phyloP scores from a whole-genome alignment of 2,888 invertebrate genomes.

The Ophonus ardosiacus region DNA sequence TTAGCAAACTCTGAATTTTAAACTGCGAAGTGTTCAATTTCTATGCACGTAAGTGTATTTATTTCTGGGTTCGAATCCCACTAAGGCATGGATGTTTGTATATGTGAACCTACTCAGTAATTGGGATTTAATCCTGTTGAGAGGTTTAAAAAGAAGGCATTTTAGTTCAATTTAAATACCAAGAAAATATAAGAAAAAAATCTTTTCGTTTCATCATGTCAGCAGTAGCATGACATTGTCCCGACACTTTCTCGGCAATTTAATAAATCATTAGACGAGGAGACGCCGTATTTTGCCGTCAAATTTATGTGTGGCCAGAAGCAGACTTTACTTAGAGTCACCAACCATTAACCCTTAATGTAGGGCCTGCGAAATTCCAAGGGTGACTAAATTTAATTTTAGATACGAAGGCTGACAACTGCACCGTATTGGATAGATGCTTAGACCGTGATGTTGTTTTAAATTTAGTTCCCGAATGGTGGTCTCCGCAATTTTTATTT shows the following conservation, averaged over 20 bases:
- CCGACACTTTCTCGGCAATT: background rate
- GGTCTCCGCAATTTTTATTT: too few species aligned
- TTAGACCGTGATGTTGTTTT: background rate
- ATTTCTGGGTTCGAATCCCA: too few species aligned
- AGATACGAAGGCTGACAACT: constrained; percentile 31
- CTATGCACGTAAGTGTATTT: too few species aligned
- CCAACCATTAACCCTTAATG: constrained; percentile 58
- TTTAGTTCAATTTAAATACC: too few species aligned
- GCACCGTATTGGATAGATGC: background rate
- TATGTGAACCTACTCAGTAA: too few species aligned
- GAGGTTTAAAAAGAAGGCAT: too few species aligned
- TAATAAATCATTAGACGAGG: constrained; percentile 35
- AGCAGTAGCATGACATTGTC: background rate
- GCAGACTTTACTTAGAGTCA: constrained; percentile 47
- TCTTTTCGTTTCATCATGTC: constrained; percentile 23
- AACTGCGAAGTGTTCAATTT: too few species aligned
- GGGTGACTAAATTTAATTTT: constrained; percentile 55
- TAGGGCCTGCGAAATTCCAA: constrained; percentile 42
- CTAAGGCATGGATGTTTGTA: too few species aligned
- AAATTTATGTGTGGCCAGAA: constrained; percentile 57
- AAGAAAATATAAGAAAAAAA: too few species aligned
- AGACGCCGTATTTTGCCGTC: constrained; percentile 3
- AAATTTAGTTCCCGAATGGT: constrained; percentile 29
- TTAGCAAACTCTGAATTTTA: too few species aligned
- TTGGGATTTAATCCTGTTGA: too few species aligned